A percentile compares a stretch with the other conserved stretches of the same genome.
These are phyloP conservation scores for Clusia tigrina DNA, from an alignment of 2,888 invertebrate genomes.

Conservation along the genomic window DNA sequence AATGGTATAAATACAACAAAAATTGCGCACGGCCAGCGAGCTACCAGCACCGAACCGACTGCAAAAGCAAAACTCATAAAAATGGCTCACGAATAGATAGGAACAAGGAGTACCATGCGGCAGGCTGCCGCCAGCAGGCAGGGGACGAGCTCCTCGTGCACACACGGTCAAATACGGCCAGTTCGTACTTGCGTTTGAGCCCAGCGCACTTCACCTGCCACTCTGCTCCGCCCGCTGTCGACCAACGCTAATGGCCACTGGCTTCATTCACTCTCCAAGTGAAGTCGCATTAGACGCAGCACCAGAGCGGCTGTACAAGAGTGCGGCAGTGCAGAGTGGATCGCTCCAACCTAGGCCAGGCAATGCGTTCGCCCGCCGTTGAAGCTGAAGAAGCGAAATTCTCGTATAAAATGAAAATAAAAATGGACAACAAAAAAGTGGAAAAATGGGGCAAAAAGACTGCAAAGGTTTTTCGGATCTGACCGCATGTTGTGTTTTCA, in stretches of 20 bases:
- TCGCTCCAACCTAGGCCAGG: neutral
- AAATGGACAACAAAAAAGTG: too few relatives aligned
- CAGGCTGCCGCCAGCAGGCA: neutral
- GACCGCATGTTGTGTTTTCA: slow-evolving; percentile 32
- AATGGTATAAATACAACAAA: neutral
- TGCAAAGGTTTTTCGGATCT: slow-evolving; percentile 9
- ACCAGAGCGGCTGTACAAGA: too few relatives aligned
- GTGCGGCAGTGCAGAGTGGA: too few relatives aligned
- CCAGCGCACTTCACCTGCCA: too few relatives aligned
- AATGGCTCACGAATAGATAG: neutral
- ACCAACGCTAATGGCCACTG: neutral
- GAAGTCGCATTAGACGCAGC: neutral
- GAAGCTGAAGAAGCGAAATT: neutral
- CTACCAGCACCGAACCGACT: too few relatives aligned
- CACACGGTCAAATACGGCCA: neutral
- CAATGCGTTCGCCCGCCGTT: too few relatives aligned
- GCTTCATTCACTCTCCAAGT: neutral
- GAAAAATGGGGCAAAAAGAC: neutral
- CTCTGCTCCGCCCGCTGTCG: too few relatives aligned
- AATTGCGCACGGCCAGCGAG: neutral
- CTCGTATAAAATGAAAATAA: neutral
- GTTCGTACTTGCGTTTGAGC: neutral
- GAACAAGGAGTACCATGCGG: neutral
- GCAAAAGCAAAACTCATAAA: neutral
- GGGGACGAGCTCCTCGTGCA: too few relatives aligned